phyloP scores from a whole-genome alignment of 1,140 invertebrate species.

The Lordiphosa collinella region DNA sequence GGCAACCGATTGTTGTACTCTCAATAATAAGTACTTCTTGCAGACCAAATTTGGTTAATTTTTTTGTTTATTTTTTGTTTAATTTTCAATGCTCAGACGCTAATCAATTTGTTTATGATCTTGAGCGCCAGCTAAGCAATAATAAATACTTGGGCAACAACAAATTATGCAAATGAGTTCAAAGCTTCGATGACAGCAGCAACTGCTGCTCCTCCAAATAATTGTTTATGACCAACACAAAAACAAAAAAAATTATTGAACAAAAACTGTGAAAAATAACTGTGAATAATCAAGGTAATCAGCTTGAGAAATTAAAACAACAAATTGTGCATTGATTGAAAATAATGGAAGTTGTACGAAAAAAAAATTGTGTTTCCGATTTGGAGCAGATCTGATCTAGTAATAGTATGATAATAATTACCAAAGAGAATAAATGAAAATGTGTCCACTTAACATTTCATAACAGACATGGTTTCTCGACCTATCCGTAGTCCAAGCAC shows the following conservation, averaged over 20 bases:
- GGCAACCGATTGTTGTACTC: constrained; percentile 35
- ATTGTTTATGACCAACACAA: constrained; percentile 22
- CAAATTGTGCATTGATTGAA: not conserved
- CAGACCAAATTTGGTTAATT: constrained; percentile 25
- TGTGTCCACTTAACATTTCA: too few species aligned
- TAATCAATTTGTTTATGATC: constrained; percentile 75
- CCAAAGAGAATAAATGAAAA: too few species aligned
- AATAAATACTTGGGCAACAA: constrained; percentile 25
- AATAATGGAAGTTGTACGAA: not conserved
- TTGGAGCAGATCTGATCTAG: not conserved
- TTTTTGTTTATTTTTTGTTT: constrained; percentile 34
- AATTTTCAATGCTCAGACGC: constrained; percentile 54
- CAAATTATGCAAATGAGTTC: constrained; percentile 33
- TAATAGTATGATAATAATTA: too few species aligned
- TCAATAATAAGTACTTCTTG: constrained; percentile 24
- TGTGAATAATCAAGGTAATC: constrained; percentile 9
- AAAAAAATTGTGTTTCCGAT: not conserved
- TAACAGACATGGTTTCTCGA: too few species aligned
- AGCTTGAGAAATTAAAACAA: constrained; percentile 6
- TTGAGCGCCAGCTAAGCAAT: constrained; percentile 43
- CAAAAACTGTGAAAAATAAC: constrained; percentile 9
- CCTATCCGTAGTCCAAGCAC: too few species aligned
- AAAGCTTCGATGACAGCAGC: not conserved
- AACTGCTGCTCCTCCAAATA: constrained; percentile 19
- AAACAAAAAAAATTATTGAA: constrained; percentile 11